Percentiles rank a stretch among this genome's conserved stretches.
Conservation (phyloP, 2,888 invertebrate genomes). For the Caenorhabditis sp. region DNA sequence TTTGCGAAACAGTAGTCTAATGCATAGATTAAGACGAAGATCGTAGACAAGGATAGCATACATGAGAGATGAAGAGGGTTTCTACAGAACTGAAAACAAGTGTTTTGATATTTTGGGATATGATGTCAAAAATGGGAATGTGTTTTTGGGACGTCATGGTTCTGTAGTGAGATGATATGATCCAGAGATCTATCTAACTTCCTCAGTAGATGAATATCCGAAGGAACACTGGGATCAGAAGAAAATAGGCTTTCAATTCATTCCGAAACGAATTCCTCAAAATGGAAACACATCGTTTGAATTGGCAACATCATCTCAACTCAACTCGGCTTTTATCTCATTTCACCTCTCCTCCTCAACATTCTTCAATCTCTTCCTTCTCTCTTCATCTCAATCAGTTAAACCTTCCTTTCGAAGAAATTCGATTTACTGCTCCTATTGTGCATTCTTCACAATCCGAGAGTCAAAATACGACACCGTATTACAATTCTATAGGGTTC, state of each 20-base stretch:
- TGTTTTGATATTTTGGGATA: no score
- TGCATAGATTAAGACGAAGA: constrained; percentile 47
- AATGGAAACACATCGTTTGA: constrained; percentile 37
- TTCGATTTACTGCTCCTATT: constrained; percentile 60
- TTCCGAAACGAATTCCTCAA: constrained; percentile 9
- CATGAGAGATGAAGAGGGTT: constrained; percentile 44
- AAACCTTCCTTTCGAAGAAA: constrained; percentile 50
- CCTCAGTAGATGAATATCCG: not conserved
- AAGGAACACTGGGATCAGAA: constrained; percentile 1
- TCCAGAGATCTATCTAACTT: no score
- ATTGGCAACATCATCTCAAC: constrained; percentile 49
- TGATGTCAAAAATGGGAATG: not conserved
- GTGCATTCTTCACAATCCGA: constrained; percentile 32
- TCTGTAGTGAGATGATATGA: no score
- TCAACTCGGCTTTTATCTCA: constrained; percentile 44
- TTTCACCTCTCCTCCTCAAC: constrained; percentile 36
- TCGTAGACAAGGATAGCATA: constrained; percentile 32
- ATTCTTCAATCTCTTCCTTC: constrained; percentile 46
- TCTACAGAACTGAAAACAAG: constrained; percentile 4
- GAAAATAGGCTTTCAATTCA: constrained; percentile 13
- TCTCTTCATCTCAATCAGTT: constrained; percentile 53
- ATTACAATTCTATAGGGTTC: constrained; percentile 10
- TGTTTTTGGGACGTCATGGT: not conserved
- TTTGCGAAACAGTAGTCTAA: constrained; percentile 47
- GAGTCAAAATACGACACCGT: constrained; percentile 55